Conservation (phyloP, 2,113 vertebrate genomes). For the Sminthopsis crassicaudata region DNA sequence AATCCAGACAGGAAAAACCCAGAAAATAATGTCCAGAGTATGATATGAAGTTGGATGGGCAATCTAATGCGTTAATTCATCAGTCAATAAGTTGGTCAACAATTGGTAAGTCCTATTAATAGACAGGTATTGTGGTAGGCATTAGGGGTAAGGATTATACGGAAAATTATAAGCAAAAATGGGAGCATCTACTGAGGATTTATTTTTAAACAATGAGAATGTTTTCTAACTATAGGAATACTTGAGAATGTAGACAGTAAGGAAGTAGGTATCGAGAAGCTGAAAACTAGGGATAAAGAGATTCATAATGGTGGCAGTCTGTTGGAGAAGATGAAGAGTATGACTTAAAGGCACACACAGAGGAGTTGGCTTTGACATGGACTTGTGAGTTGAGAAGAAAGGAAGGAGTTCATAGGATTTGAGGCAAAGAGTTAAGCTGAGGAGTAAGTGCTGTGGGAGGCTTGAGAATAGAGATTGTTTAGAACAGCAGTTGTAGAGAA, state of each 20-base stretch:
- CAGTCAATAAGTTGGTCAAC: background rate
- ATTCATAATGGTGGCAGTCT: background rate
- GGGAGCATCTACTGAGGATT: background rate
- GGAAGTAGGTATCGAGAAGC: background rate
- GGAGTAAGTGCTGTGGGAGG: background rate
- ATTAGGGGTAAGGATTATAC: too few species aligned
- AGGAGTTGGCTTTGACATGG: background rate
- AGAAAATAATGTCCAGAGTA: background rate
- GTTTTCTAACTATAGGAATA: background rate
- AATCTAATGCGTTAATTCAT: background rate
- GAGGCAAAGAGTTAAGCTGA: background rate
- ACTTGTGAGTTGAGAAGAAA: background rate
- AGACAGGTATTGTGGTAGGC: background rate
- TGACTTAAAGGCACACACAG: background rate
- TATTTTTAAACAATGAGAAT: too few species aligned
- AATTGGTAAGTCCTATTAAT: background rate
- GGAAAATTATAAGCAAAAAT: background rate
- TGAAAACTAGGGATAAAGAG: background rate
- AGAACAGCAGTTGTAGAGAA: background rate
- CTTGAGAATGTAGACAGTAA: background rate
- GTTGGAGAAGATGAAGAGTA: background rate
- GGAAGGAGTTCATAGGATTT: background rate
- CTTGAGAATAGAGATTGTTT: background rate
- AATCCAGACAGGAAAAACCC: background rate
- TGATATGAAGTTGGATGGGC: background rate